Conservation (phyloP, 2,888 invertebrate genomes). For the Hypselothyrea guttata region DNA sequence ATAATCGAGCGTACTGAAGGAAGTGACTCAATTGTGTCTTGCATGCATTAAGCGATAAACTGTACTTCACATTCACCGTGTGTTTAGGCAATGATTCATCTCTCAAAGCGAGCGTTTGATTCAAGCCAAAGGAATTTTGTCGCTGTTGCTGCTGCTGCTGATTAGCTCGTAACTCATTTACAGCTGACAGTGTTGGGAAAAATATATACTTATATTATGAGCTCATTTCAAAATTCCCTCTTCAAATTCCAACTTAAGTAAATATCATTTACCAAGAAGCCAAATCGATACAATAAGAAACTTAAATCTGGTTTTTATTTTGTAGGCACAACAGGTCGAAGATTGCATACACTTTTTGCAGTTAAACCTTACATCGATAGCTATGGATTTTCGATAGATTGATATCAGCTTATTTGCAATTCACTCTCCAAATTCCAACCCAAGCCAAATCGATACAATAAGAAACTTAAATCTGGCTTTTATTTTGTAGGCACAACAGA, state of each 20-base stretch:
- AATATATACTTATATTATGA: slow-evolving; percentile 20
- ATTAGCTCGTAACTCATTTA: slow-evolving; percentile 38
- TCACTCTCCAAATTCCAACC: slow-evolving; percentile 19
- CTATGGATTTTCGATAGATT: too few relatives aligned
- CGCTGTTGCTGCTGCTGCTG: slow-evolving; percentile 24
- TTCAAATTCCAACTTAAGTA: slow-evolving; percentile 27
- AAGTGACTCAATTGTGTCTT: slow-evolving; percentile 48
- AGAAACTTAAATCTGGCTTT: background rate
- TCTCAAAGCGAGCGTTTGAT: slow-evolving; percentile 24
- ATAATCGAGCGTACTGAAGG: slow-evolving; percentile 29
- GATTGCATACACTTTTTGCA: too few relatives aligned
- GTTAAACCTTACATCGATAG: too few relatives aligned
- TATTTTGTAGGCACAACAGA: too few relatives aligned
- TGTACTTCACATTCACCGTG: background rate
- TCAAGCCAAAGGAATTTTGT: slow-evolving; percentile 53
- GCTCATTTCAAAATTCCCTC: slow-evolving; percentile 34
- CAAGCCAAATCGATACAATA: background rate
- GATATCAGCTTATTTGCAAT: slow-evolving; percentile 42
- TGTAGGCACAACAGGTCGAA: too few relatives aligned
- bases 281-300: background rate
- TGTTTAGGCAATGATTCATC: slow-evolving; percentile 31
- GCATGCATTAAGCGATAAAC: slow-evolving; percentile 13
- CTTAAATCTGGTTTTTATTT: too few relatives aligned
- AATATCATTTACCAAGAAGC: slow-evolving; percentile 16
- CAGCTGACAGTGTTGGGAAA: slow-evolving; percentile 14